phyloP scores from a whole-genome alignment of 1,140 invertebrate species.

The Papilio glaucus region DNA sequence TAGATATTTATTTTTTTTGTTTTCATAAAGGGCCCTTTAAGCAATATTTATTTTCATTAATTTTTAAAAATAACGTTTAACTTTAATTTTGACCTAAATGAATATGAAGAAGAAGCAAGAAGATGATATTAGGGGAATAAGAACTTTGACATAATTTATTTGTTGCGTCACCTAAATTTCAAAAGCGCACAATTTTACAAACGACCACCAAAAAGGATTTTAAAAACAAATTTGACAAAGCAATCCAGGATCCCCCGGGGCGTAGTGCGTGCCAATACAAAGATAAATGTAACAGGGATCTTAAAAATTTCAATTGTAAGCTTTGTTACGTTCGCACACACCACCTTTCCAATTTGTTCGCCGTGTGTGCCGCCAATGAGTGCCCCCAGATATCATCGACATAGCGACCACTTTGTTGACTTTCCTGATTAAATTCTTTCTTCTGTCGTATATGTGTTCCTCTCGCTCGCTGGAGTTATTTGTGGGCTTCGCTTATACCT shows the following conservation, averaged over 20 bases:
- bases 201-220: background rate
- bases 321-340: slow-evolving; percentile 70
- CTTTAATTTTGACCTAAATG: background rate
- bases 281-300: slow-evolving; percentile 79
- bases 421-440: slow-evolving; percentile 78
- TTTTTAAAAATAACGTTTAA: background rate
- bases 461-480: slow-evolving; percentile 49
- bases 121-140: background rate
- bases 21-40: no score
- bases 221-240: background rate
- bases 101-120: background rate
- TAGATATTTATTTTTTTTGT: background rate
- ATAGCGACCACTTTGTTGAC: slow-evolving; percentile 65
- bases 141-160: background rate
- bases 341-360: slow-evolving; percentile 75
- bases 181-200: slow-evolving; percentile 2
- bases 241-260: slow-evolving; percentile 54
- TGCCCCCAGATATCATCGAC: slow-evolving; percentile 71
- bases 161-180: background rate
- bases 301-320: slow-evolving; percentile 81
- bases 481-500: slow-evolving; percentile 52
- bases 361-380: slow-evolving; percentile 69
- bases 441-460: slow-evolving; percentile 51
- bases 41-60: no score
- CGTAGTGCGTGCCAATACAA: slow-evolving; percentile 72